These are phyloP conservation scores for Hemiprocne comata DNA, from an alignment of 2,113 vertebrate genomes.

Conservation along the genomic window DNA sequence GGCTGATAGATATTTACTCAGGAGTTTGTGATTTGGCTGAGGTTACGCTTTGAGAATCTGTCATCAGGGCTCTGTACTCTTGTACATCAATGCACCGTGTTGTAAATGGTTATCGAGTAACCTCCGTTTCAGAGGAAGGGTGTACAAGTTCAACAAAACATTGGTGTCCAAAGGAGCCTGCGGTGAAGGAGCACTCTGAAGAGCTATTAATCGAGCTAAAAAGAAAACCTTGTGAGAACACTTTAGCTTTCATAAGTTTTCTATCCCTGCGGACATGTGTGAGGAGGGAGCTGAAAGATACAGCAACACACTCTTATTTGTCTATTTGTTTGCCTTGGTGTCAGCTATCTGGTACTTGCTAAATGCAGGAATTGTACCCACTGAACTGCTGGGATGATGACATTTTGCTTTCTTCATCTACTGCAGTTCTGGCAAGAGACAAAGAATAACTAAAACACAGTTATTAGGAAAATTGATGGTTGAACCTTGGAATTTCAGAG, in stretches of 20 bases:
- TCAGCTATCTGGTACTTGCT: constrained; percentile 35
- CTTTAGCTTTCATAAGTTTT: constrained; percentile 46
- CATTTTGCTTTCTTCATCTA: constrained; percentile 40
- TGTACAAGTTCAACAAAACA: constrained; percentile 41
- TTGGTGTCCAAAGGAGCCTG: constrained; percentile 23
- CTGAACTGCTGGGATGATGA: constrained; percentile 6
- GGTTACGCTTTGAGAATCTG: neutral
- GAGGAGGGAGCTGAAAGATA: constrained; percentile 28
- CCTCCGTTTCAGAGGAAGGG: neutral
- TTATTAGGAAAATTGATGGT: neutral
- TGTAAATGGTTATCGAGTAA: neutral
- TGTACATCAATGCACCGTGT: constrained; percentile 18
- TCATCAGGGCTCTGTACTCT: neutral
- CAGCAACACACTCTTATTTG: constrained; percentile 19
- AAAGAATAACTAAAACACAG: neutral
- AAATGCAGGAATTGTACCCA: constrained; percentile 50
- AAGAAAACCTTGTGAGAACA: constrained; percentile 55
- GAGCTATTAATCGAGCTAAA: constrained; percentile 28
- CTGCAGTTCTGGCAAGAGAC: constrained; percentile 43
- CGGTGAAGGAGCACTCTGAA: constrained; percentile 13
- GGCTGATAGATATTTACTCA: neutral
- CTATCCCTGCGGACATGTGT: neutral
- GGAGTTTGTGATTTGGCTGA: constrained; percentile 3
- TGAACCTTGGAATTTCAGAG: neutral
- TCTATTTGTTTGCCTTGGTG: constrained; percentile 52